These are phyloP conservation scores for Spinus olivaceus DNA, from an alignment of 2,797 vertebrate species.

Conservation along the genomic window DNA sequence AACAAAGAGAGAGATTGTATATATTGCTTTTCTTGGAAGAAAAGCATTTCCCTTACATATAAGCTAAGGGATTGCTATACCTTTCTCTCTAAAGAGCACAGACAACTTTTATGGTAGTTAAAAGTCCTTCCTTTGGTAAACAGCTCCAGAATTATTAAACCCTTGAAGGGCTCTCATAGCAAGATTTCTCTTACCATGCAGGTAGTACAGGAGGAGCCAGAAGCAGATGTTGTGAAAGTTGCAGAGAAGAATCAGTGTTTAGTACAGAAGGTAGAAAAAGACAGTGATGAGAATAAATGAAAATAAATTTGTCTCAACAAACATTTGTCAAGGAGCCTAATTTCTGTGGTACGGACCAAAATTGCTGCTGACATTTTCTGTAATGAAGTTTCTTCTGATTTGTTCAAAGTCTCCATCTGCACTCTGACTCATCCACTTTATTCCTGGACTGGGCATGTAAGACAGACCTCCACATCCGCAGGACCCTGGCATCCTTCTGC, in stretches of 20 bases:
- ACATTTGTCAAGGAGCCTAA: background rate
- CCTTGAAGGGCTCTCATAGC: background rate
- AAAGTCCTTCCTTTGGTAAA: background rate
- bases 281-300: constrained; percentile 17
- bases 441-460: background rate
- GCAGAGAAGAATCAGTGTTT: background rate
- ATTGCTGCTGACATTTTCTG: constrained; percentile 20
- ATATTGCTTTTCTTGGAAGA: background rate
- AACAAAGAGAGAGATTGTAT: background rate
- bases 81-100: background rate
- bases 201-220: background rate
- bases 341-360: background rate
- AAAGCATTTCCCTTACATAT: background rate
- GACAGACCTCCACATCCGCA: background rate
- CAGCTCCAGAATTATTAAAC: background rate
- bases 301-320: background rate
- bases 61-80: background rate
- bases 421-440: constrained; percentile 1
- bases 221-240: background rate
- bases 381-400: constrained; percentile 35
- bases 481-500: background rate
- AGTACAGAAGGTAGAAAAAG: background rate
- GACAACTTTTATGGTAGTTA: background rate
- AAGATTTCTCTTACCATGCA: background rate
- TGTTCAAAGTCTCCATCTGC: background rate